Conservation (phyloP, 2,888 invertebrate species). For the Octodonta nipae region DNA sequence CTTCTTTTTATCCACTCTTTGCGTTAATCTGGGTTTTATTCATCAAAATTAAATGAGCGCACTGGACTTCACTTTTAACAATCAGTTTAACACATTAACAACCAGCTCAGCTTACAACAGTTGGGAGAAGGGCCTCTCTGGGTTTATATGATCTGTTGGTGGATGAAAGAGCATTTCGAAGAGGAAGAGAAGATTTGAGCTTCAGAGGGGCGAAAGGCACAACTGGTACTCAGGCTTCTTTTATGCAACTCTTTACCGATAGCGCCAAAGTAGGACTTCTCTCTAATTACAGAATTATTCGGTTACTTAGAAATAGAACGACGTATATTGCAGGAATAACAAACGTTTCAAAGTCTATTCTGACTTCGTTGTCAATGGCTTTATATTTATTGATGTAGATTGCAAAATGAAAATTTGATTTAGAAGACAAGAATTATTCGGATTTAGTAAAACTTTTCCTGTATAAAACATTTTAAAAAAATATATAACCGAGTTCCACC, state of each 20-base stretch:
- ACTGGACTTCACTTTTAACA: slow-evolving; percentile 70
- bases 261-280: slow-evolving; percentile 70
- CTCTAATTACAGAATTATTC: slow-evolving; percentile 72
- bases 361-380: too few relatives aligned
- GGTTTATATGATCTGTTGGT: slow-evolving; percentile 92
- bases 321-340: too few relatives aligned
- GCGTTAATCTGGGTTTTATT: too few relatives aligned
- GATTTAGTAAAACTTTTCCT: slow-evolving; percentile 70
- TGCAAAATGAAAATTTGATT: too few relatives aligned
- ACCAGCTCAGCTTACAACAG: slow-evolving; percentile 94
- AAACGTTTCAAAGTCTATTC: too few relatives aligned
- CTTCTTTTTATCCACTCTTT: too few relatives aligned
- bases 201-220: slow-evolving; percentile 98
- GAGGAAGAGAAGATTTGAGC: slow-evolving; percentile 64
- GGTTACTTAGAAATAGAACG: too few relatives aligned
- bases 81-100: slow-evolving; percentile 97
- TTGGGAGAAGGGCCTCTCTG: slow-evolving; percentile 87
- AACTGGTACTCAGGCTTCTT: slow-evolving; percentile 96
- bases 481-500: too few relatives aligned
- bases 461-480: too few relatives aligned
- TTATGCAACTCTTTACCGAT: slow-evolving; percentile 84
- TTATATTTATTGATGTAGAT: too few relatives aligned
- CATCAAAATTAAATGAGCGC: too few relatives aligned
- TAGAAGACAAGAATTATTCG: too few relatives aligned
- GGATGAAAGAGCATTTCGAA: slow-evolving; percentile 73